Base-by-base conservation (phyloP, 2,797 vertebrate genomes). In the Apodemus agrarius region DNA sequence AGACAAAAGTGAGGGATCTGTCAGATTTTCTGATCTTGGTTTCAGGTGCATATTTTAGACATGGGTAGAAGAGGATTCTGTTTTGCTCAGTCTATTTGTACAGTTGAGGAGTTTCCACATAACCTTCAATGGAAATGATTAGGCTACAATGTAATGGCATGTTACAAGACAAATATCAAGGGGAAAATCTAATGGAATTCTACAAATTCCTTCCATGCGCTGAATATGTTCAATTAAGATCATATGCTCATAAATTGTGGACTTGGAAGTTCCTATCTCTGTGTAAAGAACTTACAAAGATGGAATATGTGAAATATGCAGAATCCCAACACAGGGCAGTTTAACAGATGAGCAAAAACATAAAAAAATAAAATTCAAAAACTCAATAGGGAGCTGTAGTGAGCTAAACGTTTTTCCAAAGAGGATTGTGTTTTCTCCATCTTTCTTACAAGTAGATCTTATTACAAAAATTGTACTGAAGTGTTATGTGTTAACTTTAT, bases 141-240 rank as follows among this genome's bases (percentile, higher is more conserved):
- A 89, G 74, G 31, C 34, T 87, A 78, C 59, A 92, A 72, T 40
- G 46, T 91, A 93, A 93, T 7, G 17, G 78, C 54, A 93, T 72
- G 8, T n/a, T 94, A 89, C 54, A 69, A 95, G 54, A 34, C 82
- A 92, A 93, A 8, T 84, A 91, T 74, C 43, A 86, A 82, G 54
- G 96, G 80, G 78, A 94, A 83, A 93, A 59, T 93, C 37, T 76
- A 97, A 91, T 26, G 93, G 40, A 90, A 92, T 89, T 94, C 76
- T 96, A 92, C 43, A 96, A 96, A 94, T 95, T 95, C 78, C 65
- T 96, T 97, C 61, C 46, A 94, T 34, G 34, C 46, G 82, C 93
- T 63, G 61, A 94, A 84, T 85, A 82, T 40, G 46, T 63, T 87
- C 54, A 93, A 92, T 92, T 89, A 92, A 96, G 96, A 94, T 96